These are phyloP conservation scores for Pseudobourletiella spinata DNA, from an alignment of 1,140 invertebrate genomes.

Conservation along the genomic window DNA sequence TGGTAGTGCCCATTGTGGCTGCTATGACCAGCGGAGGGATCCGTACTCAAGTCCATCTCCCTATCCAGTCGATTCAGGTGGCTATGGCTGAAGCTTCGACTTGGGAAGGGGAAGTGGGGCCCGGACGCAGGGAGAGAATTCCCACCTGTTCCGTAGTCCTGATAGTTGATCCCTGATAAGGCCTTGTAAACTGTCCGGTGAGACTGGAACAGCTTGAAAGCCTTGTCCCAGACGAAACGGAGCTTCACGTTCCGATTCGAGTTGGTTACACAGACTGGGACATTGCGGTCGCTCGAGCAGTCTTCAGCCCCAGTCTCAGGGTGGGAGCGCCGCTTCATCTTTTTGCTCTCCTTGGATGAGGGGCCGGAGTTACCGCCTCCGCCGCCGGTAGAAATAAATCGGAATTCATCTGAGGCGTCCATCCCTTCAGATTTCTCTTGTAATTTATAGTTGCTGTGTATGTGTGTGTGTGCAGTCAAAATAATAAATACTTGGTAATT, in stretches of 20 bases:
- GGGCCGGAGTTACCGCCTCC: background rate
- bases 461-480: too few species aligned
- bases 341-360: background rate
- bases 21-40: too few species aligned
- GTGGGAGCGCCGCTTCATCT: background rate
- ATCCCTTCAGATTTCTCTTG: slow-evolving; percentile 1
- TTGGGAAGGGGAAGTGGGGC: background rate
- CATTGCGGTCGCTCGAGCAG: slow-evolving; percentile 8
- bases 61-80: slow-evolving; percentile 1
- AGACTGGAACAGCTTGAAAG: slow-evolving; percentile 33
- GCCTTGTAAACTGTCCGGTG: slow-evolving; percentile 28
- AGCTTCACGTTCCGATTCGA: slow-evolving; percentile 31
- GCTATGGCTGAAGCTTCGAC: slow-evolving; percentile 18
- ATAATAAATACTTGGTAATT: too few species aligned
- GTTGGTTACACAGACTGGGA: slow-evolving; percentile 30
- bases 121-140: background rate
- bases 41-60: too few species aligned
- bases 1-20: too few species aligned
- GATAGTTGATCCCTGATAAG: slow-evolving; percentile 29
- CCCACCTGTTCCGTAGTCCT: slow-evolving; percentile 16
- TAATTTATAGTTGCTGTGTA: too few species aligned
- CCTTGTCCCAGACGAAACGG: slow-evolving; percentile 34
- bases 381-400: slow-evolving; percentile 20
- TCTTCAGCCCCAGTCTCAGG: background rate
- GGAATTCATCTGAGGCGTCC: slow-evolving; percentile 35